Percentiles rank a stretch among this genome's conserved stretches.
These are phyloP conservation scores for Stictocephala bisonia DNA, from an alignment of 2,888 invertebrate species.

Conservation along the genomic window DNA sequence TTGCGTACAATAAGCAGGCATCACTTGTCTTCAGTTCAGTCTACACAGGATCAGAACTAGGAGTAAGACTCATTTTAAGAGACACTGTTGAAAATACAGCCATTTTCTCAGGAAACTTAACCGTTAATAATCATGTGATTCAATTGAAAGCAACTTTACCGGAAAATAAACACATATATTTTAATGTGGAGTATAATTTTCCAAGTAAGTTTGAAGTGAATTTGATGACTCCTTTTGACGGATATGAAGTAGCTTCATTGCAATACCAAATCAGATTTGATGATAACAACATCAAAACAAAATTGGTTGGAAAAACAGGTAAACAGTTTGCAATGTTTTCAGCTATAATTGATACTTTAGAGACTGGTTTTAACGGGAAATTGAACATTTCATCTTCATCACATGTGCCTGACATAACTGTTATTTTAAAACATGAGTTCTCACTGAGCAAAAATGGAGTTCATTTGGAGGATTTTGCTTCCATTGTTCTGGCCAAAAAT, in stretches of 20 bases:
- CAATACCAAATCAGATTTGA: neutral
- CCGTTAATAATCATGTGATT: neutral
- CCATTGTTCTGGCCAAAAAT: neutral
- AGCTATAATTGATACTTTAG: neutral
- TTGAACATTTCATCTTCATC: neutral
- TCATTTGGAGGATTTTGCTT: neutral
- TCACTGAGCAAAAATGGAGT: neutral
- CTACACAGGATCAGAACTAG: neutral
- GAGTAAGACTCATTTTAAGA: neutral
- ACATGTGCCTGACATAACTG: neutral
- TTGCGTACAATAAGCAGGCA: neutral
- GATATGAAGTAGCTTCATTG: neutral
- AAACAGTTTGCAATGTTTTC: neutral
- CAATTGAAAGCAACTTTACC: neutral
- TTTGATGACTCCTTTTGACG: conserved; percentile 1
- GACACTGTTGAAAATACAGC: neutral
- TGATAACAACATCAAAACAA: neutral
- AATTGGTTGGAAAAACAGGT: neutral
- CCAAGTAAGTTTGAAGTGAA: neutral
- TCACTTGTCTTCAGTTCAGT: neutral
- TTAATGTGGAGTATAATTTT: neutral
- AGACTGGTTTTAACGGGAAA: neutral
- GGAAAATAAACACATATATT: neutral
- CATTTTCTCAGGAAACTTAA: neutral
- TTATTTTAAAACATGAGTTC: conserved; percentile 7